phyloP scores from a whole-genome alignment of 2,113 vertebrate genomes.

The Scolopax mira region DNA sequence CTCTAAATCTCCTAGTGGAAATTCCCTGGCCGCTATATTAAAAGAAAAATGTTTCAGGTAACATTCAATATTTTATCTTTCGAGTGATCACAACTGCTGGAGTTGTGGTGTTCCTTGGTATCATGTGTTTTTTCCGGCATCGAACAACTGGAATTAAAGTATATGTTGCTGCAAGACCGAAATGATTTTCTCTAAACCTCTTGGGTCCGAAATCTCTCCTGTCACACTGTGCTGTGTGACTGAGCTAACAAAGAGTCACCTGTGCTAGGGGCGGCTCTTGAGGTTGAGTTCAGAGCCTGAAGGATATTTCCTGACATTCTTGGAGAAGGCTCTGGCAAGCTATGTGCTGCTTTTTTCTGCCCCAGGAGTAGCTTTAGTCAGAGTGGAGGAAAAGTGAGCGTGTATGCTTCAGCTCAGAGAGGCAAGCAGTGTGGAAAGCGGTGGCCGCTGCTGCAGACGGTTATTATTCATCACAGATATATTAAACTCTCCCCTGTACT shows the following conservation, averaged over 20 bases:
- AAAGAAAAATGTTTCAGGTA: neutral
- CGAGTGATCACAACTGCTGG: no score
- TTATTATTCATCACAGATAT: no score
- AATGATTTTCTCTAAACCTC: no score
- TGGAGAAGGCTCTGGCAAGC: neutral
- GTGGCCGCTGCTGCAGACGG: neutral
- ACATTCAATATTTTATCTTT: no score
- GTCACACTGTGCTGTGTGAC: no score
- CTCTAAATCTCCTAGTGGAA: neutral
- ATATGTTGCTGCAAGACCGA: no score
- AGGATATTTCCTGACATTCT: no score
- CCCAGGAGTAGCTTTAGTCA: fast-evolving
- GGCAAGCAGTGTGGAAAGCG: fast-evolving
- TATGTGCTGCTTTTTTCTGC: neutral
- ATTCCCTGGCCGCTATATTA: neutral
- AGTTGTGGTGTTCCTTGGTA: neutral
- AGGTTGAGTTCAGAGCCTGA: no score
- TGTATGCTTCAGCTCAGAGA: neutral
- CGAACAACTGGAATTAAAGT: no score
- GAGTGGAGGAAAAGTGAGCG: neutral
- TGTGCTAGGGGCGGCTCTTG: no score
- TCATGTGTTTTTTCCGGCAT: neutral
- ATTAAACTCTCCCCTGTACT: neutral
- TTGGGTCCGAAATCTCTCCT: no score
- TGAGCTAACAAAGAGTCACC: no score